A percentile compares a stretch with the other conserved stretches of the same genome.
These are phyloP conservation scores for Trachelus tabidus DNA, from an alignment of 2,888 invertebrate species.

Conservation along the genomic window DNA sequence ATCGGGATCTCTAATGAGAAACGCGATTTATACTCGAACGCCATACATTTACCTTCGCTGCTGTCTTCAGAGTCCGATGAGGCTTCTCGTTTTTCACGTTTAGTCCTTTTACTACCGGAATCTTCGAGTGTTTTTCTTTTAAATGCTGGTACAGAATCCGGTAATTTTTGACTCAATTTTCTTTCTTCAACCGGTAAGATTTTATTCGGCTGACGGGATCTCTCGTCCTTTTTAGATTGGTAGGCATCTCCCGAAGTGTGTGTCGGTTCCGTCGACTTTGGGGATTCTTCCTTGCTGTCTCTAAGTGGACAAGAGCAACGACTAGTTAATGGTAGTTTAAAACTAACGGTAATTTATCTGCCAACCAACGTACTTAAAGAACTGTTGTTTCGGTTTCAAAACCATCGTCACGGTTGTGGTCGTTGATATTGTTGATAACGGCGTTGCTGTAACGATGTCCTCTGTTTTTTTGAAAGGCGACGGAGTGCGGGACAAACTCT, in stretches of 20 bases:
- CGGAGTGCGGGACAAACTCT: constrained; percentile 86
- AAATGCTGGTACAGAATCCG: constrained; percentile 35
- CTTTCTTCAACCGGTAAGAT: constrained; percentile 52
- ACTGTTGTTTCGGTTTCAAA: not conserved
- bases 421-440: not conserved
- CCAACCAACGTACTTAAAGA: no score
- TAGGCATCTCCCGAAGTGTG: constrained; percentile 50
- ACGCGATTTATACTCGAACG: no score
- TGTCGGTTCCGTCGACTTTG: constrained; percentile 49
- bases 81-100: constrained; percentile 55
- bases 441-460: constrained; percentile 57
- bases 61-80: constrained; percentile 61
- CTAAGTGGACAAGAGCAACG: constrained; percentile 32
- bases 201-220: constrained; percentile 37
- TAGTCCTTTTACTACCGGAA: constrained; percentile 45
- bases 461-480: constrained; percentile 81
- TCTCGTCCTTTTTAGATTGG: constrained; percentile 60
- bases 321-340: no score
- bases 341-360: no score
- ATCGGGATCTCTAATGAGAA: not conserved
- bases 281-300: constrained; percentile 56
- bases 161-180: constrained; percentile 47
- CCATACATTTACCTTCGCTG: constrained; percentile 44
- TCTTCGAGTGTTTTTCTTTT: constrained; percentile 51
- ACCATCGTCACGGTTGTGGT: constrained; percentile 13